These are phyloP conservation scores for Choristoneura fumiferana DNA, from an alignment of 1,140 invertebrate species.

Conservation along the genomic window DNA sequence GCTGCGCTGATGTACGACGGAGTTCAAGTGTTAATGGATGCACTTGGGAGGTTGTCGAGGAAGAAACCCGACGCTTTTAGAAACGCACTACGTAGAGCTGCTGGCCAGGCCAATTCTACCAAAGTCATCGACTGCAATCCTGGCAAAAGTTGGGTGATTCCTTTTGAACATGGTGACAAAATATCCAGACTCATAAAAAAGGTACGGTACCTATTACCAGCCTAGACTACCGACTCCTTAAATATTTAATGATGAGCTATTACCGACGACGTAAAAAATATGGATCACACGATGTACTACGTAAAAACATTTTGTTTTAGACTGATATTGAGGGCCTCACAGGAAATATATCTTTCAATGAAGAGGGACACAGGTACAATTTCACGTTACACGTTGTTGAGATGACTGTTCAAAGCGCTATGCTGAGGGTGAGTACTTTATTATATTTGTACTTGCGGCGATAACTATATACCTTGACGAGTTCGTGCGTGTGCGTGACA, in stretches of 20 bases:
- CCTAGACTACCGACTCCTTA: no score
- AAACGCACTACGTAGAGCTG: slow-evolving; percentile 83
- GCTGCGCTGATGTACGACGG: slow-evolving; percentile 97
- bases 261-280: no score
- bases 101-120: slow-evolving; percentile 81
- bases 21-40: slow-evolving; percentile 93
- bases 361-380: slow-evolving; percentile 92
- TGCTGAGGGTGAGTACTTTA: slow-evolving; percentile 85
- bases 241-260: no score
- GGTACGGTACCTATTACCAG: slow-evolving; percentile 82
- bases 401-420: slow-evolving; percentile 94
- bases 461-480: no score
- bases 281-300: no score
- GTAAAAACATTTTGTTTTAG: slow-evolving; percentile 53
- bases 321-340: slow-evolving; percentile 93
- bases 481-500: no score
- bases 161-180: slow-evolving; percentile 94
- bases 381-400: slow-evolving; percentile 96
- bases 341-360: slow-evolving; percentile 94
- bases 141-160: slow-evolving; percentile 88
- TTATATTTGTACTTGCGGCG: no score
- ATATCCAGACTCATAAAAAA: slow-evolving; percentile 92
- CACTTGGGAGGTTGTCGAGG: slow-evolving; percentile 90
- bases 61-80: slow-evolving; percentile 91
- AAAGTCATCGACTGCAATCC: slow-evolving; percentile 90